Conservation (phyloP, 2,797 vertebrate genomes). For the Apodemus agrarius region DNA sequence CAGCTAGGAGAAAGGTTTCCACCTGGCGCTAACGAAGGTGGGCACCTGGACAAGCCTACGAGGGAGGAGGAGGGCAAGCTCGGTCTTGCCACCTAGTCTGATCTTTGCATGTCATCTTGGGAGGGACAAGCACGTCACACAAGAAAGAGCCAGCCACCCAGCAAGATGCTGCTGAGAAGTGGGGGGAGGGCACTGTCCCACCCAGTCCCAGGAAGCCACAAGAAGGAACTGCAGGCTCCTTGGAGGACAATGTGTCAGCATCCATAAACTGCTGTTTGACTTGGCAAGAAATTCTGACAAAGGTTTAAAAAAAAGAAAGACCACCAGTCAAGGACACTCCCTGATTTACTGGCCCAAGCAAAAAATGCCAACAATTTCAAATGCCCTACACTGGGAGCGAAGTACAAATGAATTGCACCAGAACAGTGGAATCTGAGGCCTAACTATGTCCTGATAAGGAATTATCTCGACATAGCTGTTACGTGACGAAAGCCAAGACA, state of each 20-base stretch:
- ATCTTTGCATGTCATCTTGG: not conserved
- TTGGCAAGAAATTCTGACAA: not conserved
- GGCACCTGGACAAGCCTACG: not conserved
- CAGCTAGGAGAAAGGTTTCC: not conserved
- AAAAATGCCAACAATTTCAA: constrained; percentile 38
- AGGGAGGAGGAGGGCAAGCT: not conserved
- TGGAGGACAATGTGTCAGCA: not conserved
- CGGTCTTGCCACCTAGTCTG: not conserved
- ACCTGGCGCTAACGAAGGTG: not conserved
- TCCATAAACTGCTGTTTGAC: not conserved
- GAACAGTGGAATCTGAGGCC: not conserved
- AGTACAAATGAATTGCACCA: not conserved
- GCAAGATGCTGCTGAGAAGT: not conserved
- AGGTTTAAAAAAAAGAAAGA: not conserved
- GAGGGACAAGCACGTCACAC: not conserved
- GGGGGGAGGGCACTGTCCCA: not conserved
- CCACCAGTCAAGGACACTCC: not conserved
- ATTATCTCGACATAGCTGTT: not conserved
- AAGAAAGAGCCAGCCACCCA: not conserved
- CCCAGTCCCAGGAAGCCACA: not conserved
- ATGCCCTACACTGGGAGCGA: not conserved
- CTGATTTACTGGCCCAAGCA: not conserved
- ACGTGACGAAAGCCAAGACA: not conserved
- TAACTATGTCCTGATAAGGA: not conserved
- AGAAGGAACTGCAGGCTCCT: not conserved